These are phyloP conservation scores for Saguinus midas DNA, from an alignment of 2,113 vertebrate genomes.

Conservation along the genomic window DNA sequence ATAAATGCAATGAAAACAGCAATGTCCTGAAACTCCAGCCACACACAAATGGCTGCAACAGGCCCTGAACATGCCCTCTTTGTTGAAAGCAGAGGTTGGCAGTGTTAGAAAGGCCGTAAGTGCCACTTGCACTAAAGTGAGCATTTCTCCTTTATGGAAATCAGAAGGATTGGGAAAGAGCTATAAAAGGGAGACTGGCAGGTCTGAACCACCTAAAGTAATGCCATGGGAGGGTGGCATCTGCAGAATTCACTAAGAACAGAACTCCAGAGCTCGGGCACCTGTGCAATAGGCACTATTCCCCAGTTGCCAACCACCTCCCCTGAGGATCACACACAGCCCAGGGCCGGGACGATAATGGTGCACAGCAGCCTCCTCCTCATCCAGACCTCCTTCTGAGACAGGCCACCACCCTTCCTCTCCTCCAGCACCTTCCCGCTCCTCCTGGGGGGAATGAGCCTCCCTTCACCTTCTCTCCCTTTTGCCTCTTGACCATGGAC, in stretches of 20 bases:
- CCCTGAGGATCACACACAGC: neutral
- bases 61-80: neutral
- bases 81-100: neutral
- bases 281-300: no score
- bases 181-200: neutral
- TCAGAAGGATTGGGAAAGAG: neutral
- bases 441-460: neutral
- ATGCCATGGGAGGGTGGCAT: fast-evolving
- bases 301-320: neutral
- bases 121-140: neutral
- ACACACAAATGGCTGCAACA: neutral
- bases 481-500: neutral
- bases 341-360: neutral
- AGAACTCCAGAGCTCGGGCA: neutral
- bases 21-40: neutral
- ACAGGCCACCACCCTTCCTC: neutral
- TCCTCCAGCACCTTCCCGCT: neutral
- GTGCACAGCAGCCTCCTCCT: neutral
- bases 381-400: neutral
- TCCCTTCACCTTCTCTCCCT: neutral
- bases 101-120: neutral
- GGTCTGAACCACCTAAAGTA: neutral
- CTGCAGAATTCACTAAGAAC: neutral
- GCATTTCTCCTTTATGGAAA: neutral
- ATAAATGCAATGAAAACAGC: neutral